Evolutionary conservation across 2,888 invertebrate genomes (phyloP), one percentile per base, ranked within the genome.

Genomic region (Dynastes grantii): DNA sequence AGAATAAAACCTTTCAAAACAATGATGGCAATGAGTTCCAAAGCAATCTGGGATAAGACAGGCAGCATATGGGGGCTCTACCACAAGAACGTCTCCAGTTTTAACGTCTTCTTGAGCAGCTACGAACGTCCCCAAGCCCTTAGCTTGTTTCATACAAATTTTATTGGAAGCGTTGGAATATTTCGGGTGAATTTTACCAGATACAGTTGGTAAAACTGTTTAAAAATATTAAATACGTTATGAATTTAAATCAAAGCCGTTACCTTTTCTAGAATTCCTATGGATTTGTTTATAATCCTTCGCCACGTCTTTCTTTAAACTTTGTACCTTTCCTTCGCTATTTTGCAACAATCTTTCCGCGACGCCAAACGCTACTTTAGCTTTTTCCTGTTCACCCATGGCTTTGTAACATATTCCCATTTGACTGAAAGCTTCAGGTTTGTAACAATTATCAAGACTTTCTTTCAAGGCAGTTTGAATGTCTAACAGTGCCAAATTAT

Each of bases 21-120:
- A 96, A 86, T 96, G 92, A 81, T 94, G 92, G 85, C 96, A 96
- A 86, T 96, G 94, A 1, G 94, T 93, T 1, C 96, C 95, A 85
- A 93, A 94, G 87, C 90, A 93, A 82, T 93, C 93, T 0, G 94
- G 92, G 13, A 95, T 88, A 0, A 96, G 90, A 83, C 94, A 94
- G 0, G 95, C 93, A 0, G 94, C 95, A 82, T 93, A 93, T 0
- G 96, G 95, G 49, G 90, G 88, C 87, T 96, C 96, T 1, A 92
- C 91, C 0, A 95, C 90, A 13, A 97, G 87, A 0, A 92, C 91
- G 85, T 96, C 95, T 0, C 96, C 96, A 0, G 95, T 92, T 81
- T 90, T 89, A 53, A 95, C 91, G 0, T 89, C 85, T 9, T 90
- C 89, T 71, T 90, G 90, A 2, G 96, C 95, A 0, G 94, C 92